A percentile compares a stretch with the other conserved stretches of the same genome.
Conservation (phyloP, 2,113 vertebrate species). For the Tachycineta bicolor region DNA sequence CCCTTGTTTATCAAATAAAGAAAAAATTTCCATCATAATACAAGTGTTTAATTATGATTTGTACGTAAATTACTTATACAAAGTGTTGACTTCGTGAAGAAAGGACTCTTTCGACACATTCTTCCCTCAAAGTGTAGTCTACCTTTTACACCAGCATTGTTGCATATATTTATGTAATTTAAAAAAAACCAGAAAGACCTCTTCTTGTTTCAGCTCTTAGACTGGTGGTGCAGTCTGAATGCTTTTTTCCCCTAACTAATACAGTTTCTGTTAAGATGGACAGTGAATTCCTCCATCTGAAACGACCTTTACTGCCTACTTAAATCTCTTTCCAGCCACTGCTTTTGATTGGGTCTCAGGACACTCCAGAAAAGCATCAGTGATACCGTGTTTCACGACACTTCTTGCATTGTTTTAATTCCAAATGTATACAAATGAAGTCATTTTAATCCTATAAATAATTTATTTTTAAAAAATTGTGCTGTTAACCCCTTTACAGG, state of each 20-base stretch:
- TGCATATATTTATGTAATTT: constrained; percentile 44
- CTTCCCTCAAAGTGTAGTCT: constrained; percentile 20
- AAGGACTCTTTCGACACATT: constrained; percentile 14
- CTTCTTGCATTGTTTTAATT: constrained; percentile 82
- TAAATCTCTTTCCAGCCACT: constrained; percentile 67
- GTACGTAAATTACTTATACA: constrained; percentile 8
- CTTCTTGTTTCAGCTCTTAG: constrained; percentile 39
- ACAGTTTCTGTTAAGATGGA: constrained; percentile 29
- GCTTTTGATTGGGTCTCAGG: constrained; percentile 54
- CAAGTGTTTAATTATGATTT: constrained; percentile 44
- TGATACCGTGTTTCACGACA: constrained; percentile 64
- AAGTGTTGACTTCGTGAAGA: constrained; percentile 25
- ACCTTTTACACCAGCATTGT: constrained; percentile 30
- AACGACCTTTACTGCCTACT: constrained; percentile 51
- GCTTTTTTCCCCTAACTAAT: not conserved
- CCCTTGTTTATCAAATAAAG: constrained; percentile 51
- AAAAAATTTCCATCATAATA: not conserved
- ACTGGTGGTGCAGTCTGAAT: constrained; percentile 35
- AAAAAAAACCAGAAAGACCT: not conserved
- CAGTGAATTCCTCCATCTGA: constrained; percentile 54
- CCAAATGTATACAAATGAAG: constrained; percentile 87
- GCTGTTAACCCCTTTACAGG: constrained; percentile 83
- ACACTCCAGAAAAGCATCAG: constrained; percentile 70
- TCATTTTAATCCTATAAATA: constrained; percentile 88
- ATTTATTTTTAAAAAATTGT: constrained; percentile 87